Conservation (phyloP, 2,797 vertebrate species). For the Melanotaenia parkinsoni region DNA sequence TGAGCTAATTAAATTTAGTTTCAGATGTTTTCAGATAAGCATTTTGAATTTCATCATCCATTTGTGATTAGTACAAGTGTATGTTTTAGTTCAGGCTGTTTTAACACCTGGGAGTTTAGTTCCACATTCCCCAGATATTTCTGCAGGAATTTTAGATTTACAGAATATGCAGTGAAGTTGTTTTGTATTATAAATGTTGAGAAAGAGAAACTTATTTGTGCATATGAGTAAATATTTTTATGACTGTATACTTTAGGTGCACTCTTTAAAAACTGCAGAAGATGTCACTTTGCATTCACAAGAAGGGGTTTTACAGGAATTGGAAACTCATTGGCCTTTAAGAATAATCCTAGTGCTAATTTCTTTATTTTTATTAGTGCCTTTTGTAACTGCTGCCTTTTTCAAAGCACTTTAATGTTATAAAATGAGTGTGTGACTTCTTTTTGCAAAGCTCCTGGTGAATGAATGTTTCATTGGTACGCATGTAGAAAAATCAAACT, state of each 20-base stretch:
- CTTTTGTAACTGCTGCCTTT: constrained; percentile 83
- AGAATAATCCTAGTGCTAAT: constrained; percentile 60
- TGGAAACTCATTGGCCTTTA: constrained; percentile 60
- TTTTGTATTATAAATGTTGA: constrained; percentile 36
- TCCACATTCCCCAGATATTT: constrained; percentile 36
- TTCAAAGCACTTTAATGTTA: constrained; percentile 78
- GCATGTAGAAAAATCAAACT: constrained; percentile 37
- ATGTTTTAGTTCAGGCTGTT: constrained; percentile 38
- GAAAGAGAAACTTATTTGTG: constrained; percentile 24
- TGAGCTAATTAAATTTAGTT: constrained; percentile 35
- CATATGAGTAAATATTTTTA: constrained; percentile 36
- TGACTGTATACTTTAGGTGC: constrained; percentile 46
- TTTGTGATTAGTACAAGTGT: constrained; percentile 43
- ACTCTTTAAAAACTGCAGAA: constrained; percentile 30
- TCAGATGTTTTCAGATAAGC: constrained; percentile 45
- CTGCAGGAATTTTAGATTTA: constrained; percentile 32
- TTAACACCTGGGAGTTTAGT: constrained; percentile 35
- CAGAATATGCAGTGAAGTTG: constrained; percentile 46
- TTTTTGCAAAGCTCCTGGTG: constrained; percentile 53
- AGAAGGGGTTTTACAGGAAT: constrained; percentile 14
- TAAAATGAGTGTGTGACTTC: constrained; percentile 53
- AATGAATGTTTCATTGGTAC: constrained; percentile 63
- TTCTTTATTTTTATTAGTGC: constrained; percentile 76
- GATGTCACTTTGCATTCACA: constrained; percentile 37
- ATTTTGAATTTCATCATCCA: constrained; percentile 35